Percentiles rank a stretch among this genome's conserved stretches.
Evolutionary conservation across 2,113 vertebrate species (phyloP).

Genomic region (Lanius ludovicianus): DNA sequence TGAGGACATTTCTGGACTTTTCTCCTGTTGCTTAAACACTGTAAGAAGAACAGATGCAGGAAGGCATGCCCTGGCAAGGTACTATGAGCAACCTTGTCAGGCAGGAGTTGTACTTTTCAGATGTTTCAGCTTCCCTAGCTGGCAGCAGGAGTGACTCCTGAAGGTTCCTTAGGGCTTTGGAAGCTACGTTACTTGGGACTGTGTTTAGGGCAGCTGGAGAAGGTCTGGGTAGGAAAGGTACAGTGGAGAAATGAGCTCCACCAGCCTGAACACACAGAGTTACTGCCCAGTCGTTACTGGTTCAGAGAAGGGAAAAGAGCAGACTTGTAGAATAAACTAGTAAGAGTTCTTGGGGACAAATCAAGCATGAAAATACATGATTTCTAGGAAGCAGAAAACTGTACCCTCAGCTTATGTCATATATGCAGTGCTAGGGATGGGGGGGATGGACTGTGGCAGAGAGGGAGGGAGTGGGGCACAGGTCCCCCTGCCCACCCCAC

Average conservation of each 20-base stretch:
- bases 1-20: not conserved
- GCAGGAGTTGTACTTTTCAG: not conserved
- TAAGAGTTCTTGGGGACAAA: not conserved
- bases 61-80: not conserved
- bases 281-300: not conserved
- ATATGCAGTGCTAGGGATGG: not conserved
- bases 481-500: not conserved
- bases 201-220: not conserved
- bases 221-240: not conserved
- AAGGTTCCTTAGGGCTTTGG: not conserved
- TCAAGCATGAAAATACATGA: accelerated
- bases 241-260: not conserved
- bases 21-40: not conserved
- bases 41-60: not conserved
- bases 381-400: not conserved
- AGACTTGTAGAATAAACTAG: not conserved
- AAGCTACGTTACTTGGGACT: not conserved
- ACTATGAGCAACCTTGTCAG: accelerated
- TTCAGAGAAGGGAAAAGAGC: not conserved
- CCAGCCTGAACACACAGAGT: not conserved
- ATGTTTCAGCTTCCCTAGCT: not conserved
- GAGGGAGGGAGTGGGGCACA: too few species aligned
- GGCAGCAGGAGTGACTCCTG: not conserved
- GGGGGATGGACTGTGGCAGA: not conserved
- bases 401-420: not conserved